Percentiles rank a stretch among this genome's conserved stretches.
These are phyloP conservation scores for Sicus ferrugineus DNA, from an alignment of 2,888 invertebrate species.

Conservation along the genomic window DNA sequence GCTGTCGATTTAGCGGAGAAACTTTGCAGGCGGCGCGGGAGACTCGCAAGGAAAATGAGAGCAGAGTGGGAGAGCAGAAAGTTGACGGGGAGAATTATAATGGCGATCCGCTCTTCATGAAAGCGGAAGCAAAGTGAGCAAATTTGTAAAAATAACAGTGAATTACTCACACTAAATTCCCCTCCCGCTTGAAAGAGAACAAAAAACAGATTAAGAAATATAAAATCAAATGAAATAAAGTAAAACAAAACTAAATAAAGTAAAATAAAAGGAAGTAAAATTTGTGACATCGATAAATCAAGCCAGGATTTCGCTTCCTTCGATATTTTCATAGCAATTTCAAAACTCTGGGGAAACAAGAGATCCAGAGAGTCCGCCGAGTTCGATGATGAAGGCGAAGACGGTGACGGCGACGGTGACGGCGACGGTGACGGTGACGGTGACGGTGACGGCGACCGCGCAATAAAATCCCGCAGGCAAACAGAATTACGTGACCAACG, in stretches of 20 bases:
- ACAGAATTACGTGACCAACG: conserved; percentile 65
- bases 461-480: conserved; percentile 65
- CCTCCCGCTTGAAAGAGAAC: background rate
- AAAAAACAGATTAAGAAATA: background rate
- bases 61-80: background rate
- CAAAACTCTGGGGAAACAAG: conserved; percentile 53
- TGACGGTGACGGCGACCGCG: conserved; percentile 40
- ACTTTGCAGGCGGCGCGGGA: conserved; percentile 1
- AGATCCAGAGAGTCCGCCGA: conserved; percentile 16
- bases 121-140: background rate
- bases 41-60: conserved; percentile 29
- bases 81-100: background rate
- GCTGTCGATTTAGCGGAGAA: background rate
- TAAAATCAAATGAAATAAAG: too few relatives aligned
- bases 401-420: background rate
- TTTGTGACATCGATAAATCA: too few relatives aligned
- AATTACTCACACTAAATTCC: background rate
- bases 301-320: background rate
- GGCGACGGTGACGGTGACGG: background rate
- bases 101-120: background rate
- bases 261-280: too few relatives aligned
- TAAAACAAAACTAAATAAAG: too few relatives aligned
- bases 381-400: background rate
- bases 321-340: conserved; percentile 52
- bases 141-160: background rate